These are phyloP conservation scores for Podargus strigoides DNA, from an alignment of 2,797 vertebrate genomes.

Conservation along the genomic window DNA sequence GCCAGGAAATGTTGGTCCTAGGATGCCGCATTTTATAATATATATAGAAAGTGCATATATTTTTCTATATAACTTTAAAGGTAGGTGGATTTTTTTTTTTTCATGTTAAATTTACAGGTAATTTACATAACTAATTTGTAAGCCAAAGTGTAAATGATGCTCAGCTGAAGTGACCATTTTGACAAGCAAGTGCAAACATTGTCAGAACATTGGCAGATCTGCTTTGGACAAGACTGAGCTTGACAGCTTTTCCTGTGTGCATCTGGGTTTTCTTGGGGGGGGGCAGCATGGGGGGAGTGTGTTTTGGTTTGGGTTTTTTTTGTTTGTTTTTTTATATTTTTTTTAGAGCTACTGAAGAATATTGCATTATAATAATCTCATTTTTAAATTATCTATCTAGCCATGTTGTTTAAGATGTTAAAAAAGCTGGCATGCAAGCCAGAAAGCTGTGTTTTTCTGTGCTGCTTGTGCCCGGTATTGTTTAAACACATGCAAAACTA, in stretches of 20 bases:
- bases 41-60: not conserved
- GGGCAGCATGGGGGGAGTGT: not conserved
- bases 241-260: slow-evolving; percentile 50
- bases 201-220: slow-evolving; percentile 54
- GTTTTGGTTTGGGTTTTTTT: not conserved
- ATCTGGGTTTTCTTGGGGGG: slow-evolving; percentile 28
- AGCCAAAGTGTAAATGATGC: slow-evolving; percentile 43
- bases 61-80: not conserved
- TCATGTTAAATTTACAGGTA: slow-evolving; percentile 16
- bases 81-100: not conserved
- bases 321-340: not conserved
- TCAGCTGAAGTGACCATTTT: slow-evolving; percentile 62
- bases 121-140: slow-evolving; percentile 65
- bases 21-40: not conserved
- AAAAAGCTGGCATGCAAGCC: not conserved
- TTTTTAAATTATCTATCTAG: not conserved
- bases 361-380: not conserved
- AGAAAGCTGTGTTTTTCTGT: not conserved
- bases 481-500: not conserved
- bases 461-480: not conserved
- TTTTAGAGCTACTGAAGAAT: not conserved
- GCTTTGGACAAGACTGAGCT: slow-evolving; percentile 32
- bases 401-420: not conserved
- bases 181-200: slow-evolving; percentile 64
- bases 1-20: not conserved